Evolutionary conservation across 2,113 vertebrate species (phyloP), one percentile per base, ranked within the genome.

Genomic region (Clarias batrachus): DNA sequence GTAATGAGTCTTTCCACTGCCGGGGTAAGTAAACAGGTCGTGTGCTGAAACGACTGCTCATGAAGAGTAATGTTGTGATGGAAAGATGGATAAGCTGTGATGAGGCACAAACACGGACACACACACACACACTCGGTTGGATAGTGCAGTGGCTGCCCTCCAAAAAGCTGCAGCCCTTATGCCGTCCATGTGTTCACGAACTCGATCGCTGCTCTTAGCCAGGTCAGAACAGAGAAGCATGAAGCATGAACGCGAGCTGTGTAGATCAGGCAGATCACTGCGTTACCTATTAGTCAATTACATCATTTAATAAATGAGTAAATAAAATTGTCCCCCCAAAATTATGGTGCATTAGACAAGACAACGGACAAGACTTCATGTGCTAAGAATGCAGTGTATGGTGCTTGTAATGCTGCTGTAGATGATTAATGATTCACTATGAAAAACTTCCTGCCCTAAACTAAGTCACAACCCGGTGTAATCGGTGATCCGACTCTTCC

Each of bases 121-220:
- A 33, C n/a, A 33, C n/a, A 54, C n/a, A 66, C 71, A 59, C 65
- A 65, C 54, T 81, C 27, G 9, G 25, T 60, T 85, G 84, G 79
- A 74, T 70, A 74, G 57, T 41, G 23, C 52, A 56, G 52, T 90
- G 90, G 89, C 88, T 85, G 33, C 62, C 14, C 73, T 85, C 89
- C 89, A 88, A 73, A 76, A 54, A 76, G 86, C 60, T 71, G 66
- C 84, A 86, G 83, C 84, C 86, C 89, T 90, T 87, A 66, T 88
- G 89, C 85, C 70, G 81, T 86, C 87, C 90, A 87, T 90, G 86
- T 90, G 89, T 86, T 90, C 41, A 71, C 82, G 76, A 87, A 81
- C 74, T 83, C 74, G 81, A 66, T 85, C 82, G 37, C 81, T 82
- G 66, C 71, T 66, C 77, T 80, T 33, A 80, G 56, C 74, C 48